These are phyloP conservation scores for Alethe castanea DNA, from an alignment of 2,113 vertebrate species.

Conservation along the genomic window DNA sequence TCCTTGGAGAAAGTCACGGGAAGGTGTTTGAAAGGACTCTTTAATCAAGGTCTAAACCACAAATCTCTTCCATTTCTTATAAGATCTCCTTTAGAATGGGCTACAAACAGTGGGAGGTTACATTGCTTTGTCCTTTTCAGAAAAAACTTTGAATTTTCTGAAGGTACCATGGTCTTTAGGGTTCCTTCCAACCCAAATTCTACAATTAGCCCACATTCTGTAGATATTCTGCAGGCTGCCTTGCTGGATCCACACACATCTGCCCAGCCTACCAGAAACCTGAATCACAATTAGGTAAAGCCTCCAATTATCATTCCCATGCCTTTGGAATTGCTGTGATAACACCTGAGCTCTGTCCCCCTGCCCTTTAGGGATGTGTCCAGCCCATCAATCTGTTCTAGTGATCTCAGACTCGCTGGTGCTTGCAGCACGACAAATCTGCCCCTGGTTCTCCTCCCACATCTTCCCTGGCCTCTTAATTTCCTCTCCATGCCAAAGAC, in stretches of 20 bases:
- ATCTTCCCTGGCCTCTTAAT: not conserved
- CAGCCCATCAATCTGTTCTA: conserved; percentile 23
- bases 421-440: conserved; percentile 34
- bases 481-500: not conserved
- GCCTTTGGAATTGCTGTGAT: not conserved
- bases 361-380: conserved; percentile 34
- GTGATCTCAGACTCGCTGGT: not conserved
- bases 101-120: not conserved
- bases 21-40: not conserved
- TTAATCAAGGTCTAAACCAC: not conserved
- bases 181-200: not conserved
- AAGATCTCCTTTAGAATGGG: not conserved
- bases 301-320: not conserved
- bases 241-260: not conserved
- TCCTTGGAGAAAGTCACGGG: not conserved
- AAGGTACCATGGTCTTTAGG: not conserved
- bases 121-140: not conserved
- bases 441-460: not conserved
- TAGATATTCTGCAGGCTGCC: not conserved
- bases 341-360: not conserved
- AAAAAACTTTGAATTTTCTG: not conserved
- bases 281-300: not conserved
- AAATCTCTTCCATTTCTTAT: not conserved
- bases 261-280: not conserved
- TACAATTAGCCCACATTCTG: accelerated